Evolutionary conservation across 2,113 vertebrate species (phyloP).

Genomic region (Capreolus pygargus): DNA sequence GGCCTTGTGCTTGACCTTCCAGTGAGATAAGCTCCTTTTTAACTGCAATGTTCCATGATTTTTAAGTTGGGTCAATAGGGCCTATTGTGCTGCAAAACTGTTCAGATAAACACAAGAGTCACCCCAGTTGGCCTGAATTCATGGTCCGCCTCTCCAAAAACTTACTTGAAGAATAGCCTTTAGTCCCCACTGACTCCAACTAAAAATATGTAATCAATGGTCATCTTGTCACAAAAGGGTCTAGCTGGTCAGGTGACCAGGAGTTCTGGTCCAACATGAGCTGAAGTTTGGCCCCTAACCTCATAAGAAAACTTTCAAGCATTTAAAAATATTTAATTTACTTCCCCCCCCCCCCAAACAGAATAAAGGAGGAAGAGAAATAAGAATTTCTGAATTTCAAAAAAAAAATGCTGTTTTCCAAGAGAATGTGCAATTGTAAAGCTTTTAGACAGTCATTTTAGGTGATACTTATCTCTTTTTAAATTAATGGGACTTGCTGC

Average conservation of each 20-base stretch:
- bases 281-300: background rate
- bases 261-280: background rate
- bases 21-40: background rate
- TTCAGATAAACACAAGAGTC: background rate
- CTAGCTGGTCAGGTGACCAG: background rate
- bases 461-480: conserved; percentile 51
- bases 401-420: conserved; percentile 30
- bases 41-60: background rate
- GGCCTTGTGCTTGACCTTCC: background rate
- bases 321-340: background rate
- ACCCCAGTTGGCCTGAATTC: background rate
- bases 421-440: conserved; percentile 50
- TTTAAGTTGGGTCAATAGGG: background rate
- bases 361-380: background rate
- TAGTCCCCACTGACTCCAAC: background rate
- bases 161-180: background rate
- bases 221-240: background rate
- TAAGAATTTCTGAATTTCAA: background rate
- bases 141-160: background rate
- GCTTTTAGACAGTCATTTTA: conserved; percentile 54
- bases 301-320: background rate
- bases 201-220: background rate
- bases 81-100: background rate
- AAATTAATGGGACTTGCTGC: conserved; percentile 51
- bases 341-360: background rate